Evolutionary conservation across 2,797 vertebrate genomes (phyloP).

Genomic region (Hydrolagus colliei): DNA sequence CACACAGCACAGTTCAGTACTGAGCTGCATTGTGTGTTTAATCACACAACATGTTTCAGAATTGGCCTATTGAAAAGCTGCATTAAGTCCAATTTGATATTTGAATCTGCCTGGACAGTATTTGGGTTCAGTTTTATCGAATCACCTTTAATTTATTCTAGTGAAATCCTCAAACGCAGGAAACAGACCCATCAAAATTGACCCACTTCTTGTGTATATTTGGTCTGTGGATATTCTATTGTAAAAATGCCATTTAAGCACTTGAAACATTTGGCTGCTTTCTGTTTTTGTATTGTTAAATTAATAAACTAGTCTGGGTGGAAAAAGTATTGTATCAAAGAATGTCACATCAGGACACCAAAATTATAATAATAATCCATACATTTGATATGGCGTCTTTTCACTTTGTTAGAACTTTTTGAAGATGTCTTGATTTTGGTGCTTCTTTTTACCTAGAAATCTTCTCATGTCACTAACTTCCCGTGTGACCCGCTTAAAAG

Average conservation of each 20-base stretch:
- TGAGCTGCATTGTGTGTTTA: too few species aligned
- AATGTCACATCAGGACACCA: neutral
- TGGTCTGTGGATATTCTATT: neutral
- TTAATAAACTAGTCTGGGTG: neutral
- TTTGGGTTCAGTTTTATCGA: neutral
- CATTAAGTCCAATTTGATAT: too few species aligned
- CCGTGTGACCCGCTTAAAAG: too few species aligned
- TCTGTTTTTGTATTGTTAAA: neutral
- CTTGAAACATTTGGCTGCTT: neutral
- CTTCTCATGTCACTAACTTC: too few species aligned
- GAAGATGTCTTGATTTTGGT: too few species aligned
- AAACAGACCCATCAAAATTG: neutral
- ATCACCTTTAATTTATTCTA: neutral
- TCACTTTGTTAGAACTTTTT: too few species aligned
- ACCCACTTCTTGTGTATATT: neutral
- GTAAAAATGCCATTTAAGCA: neutral
- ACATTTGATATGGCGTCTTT: too few species aligned
- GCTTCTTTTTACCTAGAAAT: too few species aligned
- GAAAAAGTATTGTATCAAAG: neutral
- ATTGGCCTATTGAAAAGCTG: too few species aligned
- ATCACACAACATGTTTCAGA: too few species aligned
- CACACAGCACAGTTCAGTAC: too few species aligned
- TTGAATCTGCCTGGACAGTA: too few species aligned
- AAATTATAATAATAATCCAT: neutral
- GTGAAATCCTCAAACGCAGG: neutral